Conservation (phyloP, 2,888 invertebrate species). For the Pycnomerus fuliginosus region DNA sequence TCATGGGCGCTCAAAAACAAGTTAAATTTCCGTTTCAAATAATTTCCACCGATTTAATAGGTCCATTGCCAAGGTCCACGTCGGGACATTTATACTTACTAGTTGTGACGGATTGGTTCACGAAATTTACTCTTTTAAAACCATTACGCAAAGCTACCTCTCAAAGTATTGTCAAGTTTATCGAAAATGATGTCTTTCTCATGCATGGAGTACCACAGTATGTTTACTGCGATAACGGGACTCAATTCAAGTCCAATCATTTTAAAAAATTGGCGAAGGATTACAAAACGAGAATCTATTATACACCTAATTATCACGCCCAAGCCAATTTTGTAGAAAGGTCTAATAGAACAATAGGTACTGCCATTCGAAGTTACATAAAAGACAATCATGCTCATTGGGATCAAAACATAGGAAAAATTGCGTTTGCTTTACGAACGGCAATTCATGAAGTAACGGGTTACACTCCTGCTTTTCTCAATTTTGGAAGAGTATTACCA, state of each 20-base stretch:
- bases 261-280: not conserved
- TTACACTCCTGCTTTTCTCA: no score
- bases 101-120: not conserved
- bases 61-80: slow-evolving; percentile 26
- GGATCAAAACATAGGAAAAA: not conserved
- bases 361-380: not conserved
- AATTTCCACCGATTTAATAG: slow-evolving; percentile 26
- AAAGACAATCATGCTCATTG: not conserved
- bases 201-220: not conserved
- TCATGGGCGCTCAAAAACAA: slow-evolving; percentile 26
- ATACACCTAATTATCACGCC: no score
- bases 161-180: not conserved
- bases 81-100: slow-evolving; percentile 6
- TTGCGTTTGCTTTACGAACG: not conserved
- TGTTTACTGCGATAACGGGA: not conserved
- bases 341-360: no score
- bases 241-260: not conserved
- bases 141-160: not conserved
- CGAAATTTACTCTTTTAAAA: not conserved
- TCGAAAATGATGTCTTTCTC: not conserved
- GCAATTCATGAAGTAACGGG: no score
- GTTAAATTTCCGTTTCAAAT: slow-evolving; percentile 24
- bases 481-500: not conserved
- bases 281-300: not conserved
- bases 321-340: not conserved